Conservation (phyloP, 1,140 invertebrate genomes). For the Asbolus verrucosus region DNA sequence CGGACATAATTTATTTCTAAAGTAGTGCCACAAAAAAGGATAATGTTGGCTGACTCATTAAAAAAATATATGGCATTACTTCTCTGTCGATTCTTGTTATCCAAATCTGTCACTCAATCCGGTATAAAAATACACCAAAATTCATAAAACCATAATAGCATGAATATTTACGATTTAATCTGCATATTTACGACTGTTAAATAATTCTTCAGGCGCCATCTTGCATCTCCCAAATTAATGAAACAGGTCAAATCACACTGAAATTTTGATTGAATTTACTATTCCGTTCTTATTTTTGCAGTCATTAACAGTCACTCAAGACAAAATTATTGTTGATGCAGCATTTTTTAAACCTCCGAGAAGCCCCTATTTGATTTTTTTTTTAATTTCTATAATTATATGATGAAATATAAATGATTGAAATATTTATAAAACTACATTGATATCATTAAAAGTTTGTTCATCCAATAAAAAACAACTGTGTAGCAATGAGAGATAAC, state of each 20-base stretch:
- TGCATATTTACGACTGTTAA: constrained; percentile 3
- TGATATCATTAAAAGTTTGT: too few relatives aligned
- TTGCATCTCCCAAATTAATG: neutral
- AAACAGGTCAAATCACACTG: neutral
- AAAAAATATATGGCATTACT: neutral
- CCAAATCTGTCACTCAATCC: neutral
- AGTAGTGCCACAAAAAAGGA: too few relatives aligned
- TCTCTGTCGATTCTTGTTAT: neutral
- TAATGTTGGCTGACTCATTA: too few relatives aligned
- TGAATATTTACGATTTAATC: constrained; percentile 8
- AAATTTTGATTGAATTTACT: neutral
- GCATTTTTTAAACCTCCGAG: too few relatives aligned
- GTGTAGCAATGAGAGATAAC: too few relatives aligned
- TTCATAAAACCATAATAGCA: neutral
- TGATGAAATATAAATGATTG: too few relatives aligned
- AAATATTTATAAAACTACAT: too few relatives aligned
- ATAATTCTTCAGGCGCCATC: neutral
- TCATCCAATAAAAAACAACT: too few relatives aligned
- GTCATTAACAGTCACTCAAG: too few relatives aligned
- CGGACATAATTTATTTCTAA: neutral
- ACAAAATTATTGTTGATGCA: too few relatives aligned
- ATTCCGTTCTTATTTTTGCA: neutral
- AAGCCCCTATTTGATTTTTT: too few relatives aligned
- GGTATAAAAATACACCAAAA: neutral
- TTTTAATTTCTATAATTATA: too few relatives aligned